Base-by-base conservation (phyloP, 1,140 invertebrate genomes). In the Calephelis nemesis region DNA sequence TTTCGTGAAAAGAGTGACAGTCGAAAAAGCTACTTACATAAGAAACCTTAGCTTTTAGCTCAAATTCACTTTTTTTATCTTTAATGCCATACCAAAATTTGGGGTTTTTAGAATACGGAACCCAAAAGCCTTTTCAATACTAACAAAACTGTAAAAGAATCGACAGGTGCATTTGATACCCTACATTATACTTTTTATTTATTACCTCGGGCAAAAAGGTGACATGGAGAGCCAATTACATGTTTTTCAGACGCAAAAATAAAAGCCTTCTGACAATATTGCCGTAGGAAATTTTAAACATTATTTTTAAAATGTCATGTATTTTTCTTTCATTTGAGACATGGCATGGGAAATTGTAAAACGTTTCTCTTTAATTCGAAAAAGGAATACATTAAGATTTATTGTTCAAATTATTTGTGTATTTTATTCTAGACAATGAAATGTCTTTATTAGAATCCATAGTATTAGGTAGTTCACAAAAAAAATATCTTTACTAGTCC, bases 131-230 rank as follows among this genome's bases (percentile, higher is more conserved):
- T 50, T 11, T 47, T 13, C 69, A 68, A 69, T 69, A 64, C 45
- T 69, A 58, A 63, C 13, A n/a, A 63, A 63, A 70, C 65, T 69
- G 74, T 77, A 78, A 75, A 75, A 77, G 75, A 79, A 79, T 79
- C 78, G 81, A 77, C 82, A 87, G 84, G 83, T 87, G 83, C 82
- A 81, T 76, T 75, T 87, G 81, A 87, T 87, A 79, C 75, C 71
- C 74, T 75, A 77, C 75, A 76, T 75, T 68, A 75, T 77, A 82
- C 73, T 74, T 73, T 79, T 83, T 83, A 85, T 86, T 86, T 84
- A 86, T 84, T 74, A 69, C 45, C 60, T 65, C 74, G 74, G 72
- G 67, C 63, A 72, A 76, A 74, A 70, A 80, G 74, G 75, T 73
- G 72, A 82, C 77, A 78, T 67, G 60, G 60, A 45, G 67, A 62